Percentiles rank a stretch among this genome's conserved stretches.
phyloP scores from a whole-genome alignment of 2,113 vertebrate genomes.

The Megalops atlanticus region DNA sequence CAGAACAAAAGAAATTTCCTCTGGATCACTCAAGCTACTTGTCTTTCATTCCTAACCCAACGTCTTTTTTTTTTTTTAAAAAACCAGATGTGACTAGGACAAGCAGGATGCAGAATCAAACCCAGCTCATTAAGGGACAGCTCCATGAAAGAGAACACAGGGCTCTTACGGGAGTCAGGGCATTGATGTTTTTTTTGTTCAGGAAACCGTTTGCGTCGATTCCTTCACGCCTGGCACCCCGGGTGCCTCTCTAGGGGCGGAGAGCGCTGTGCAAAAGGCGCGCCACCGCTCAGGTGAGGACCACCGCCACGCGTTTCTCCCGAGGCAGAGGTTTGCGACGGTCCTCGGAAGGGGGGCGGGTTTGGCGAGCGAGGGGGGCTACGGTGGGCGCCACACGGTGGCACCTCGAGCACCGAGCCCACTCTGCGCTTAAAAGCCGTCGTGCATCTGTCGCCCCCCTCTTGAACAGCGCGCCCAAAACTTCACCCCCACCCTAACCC shows the following conservation, averaged over 20 bases:
- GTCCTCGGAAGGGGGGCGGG: not conserved
- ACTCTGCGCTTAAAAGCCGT: slow-evolving; percentile 18
- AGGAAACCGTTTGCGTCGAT: too few species aligned
- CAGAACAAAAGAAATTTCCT: slow-evolving; percentile 14
- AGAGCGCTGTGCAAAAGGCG: too few species aligned
- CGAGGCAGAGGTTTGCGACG: too few species aligned
- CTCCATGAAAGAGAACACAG: too few species aligned
- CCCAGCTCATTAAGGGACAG: too few species aligned
- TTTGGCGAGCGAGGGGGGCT: not conserved
- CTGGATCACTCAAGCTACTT: slow-evolving; percentile 17
- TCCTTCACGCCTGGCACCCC: too few species aligned
- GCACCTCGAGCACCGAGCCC: slow-evolving; percentile 5
- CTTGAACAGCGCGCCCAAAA: not conserved
- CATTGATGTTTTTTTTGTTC: too few species aligned
- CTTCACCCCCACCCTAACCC: not conserved
- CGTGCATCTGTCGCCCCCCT: not conserved
- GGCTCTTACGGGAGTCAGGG: too few species aligned
- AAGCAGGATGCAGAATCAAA: too few species aligned
- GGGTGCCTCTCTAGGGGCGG: too few species aligned
- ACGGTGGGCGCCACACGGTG: slow-evolving; percentile 44
- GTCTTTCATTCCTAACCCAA: slow-evolving; percentile 17
- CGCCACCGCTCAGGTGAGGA: too few species aligned
- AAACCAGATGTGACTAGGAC: not conserved
- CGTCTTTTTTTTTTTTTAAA: not conserved
- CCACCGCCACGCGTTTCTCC: too few species aligned